Conservation (phyloP, 1,140 invertebrate species). For the Phthorimaea operculella region DNA sequence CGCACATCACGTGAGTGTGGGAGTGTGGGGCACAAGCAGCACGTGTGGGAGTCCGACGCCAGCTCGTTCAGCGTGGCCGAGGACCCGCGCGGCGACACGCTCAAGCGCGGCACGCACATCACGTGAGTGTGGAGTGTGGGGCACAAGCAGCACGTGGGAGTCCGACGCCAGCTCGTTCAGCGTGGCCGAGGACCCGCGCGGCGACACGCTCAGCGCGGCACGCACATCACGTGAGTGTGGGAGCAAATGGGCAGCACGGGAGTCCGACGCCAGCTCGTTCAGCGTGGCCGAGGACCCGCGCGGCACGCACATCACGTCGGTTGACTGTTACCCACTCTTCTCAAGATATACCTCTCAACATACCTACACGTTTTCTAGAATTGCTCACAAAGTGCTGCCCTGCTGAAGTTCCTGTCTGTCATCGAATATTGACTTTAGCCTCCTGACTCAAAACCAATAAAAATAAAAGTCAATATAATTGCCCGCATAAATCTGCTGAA, state of each 20-base stretch:
- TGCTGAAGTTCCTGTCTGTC: no score
- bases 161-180: conserved; percentile 91
- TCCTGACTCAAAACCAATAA: no score
- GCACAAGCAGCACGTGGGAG: conserved; percentile 96
- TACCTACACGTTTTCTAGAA: no score
- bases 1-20: conserved; percentile 78
- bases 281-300: conserved; percentile 94
- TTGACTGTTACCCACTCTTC: conserved; percentile 8
- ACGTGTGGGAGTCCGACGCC: conserved; percentile 98
- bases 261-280: conserved; percentile 92
- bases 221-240: no score
- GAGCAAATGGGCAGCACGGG: conserved; percentile 98
- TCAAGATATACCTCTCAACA: no score
- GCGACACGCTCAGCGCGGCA: conserved; percentile 88
- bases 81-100: conserved; percentile 93
- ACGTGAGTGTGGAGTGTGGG: no score
- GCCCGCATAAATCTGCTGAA: no score
- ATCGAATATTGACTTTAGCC: no score
- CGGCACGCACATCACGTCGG: conserved; percentile 80
- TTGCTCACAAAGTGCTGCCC: no score
- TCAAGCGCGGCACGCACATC: conserved; percentile 89
- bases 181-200: conserved; percentile 94
- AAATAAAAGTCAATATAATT: no score
- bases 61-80: conserved; percentile 87
- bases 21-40: conserved; percentile 95